A percentile compares a stretch with the other conserved stretches of the same genome.
Conservation (phyloP, 2,888 invertebrate genomes). For the Lasioglossum villosulum region DNA sequence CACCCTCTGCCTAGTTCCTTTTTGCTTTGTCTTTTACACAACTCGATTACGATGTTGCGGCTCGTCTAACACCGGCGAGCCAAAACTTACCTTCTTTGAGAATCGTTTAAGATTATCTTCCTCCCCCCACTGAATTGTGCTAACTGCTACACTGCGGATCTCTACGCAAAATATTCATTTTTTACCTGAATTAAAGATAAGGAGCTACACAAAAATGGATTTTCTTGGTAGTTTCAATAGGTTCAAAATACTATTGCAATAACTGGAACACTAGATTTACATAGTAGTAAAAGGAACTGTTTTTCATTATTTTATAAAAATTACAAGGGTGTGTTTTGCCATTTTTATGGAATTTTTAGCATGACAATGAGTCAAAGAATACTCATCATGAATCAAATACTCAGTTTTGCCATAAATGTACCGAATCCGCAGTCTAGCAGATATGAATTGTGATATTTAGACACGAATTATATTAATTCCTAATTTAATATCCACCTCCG, state of each 20-base stretch:
- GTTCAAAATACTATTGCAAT: background rate
- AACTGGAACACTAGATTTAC: background rate
- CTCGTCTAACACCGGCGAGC: background rate
- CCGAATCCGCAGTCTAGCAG: background rate
- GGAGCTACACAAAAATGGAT: background rate
- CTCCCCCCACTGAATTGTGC: background rate
- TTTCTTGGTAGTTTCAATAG: background rate
- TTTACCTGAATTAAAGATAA: background rate
- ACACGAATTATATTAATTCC: background rate
- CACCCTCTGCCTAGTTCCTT: conserved; percentile 32
- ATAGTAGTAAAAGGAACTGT: background rate
- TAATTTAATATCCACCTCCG: too few relatives aligned
- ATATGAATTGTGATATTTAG: background rate
- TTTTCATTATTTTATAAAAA: background rate
- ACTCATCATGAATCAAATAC: background rate
- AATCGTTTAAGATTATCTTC: background rate
- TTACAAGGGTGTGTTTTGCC: background rate
- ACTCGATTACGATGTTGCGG: conserved; percentile 18
- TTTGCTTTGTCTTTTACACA: conserved; percentile 15
- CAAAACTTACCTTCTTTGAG: background rate
- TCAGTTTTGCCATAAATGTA: background rate
- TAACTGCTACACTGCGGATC: background rate
- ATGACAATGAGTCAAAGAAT: background rate
- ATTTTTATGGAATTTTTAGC: background rate
- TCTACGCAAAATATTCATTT: background rate